Conservation (phyloP, 2,113 vertebrate genomes). For the Galemys pyrenaicus region DNA sequence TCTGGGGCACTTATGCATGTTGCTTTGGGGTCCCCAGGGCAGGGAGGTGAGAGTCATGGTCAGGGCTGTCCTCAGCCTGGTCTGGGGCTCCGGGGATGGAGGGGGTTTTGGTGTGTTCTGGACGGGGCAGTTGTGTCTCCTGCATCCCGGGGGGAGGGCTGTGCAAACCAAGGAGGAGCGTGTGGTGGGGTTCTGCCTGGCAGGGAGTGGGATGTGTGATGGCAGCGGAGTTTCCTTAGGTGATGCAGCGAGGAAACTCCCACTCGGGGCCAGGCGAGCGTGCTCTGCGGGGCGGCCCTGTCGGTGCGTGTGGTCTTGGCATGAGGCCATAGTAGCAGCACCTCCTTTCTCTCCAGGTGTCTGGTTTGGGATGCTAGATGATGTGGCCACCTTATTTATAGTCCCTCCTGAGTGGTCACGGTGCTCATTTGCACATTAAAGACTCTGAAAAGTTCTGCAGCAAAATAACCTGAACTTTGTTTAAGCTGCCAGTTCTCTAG, state of each 20-base stretch:
- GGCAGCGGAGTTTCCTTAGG: neutral
- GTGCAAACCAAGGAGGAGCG: neutral
- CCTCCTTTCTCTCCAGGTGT: neutral
- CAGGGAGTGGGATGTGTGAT: neutral
- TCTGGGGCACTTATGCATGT: neutral
- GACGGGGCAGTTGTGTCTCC: neutral
- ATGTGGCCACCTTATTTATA: neutral
- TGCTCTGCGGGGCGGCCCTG: neutral
- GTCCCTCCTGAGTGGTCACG: neutral
- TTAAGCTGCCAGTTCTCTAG: neutral
- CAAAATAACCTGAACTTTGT: neutral
- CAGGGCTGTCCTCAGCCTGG: neutral
- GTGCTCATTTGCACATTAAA: neutral
- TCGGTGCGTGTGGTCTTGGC: neutral
- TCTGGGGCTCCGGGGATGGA: neutral
- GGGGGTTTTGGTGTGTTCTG: neutral
- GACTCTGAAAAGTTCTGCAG: neutral
- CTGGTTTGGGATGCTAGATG: neutral
- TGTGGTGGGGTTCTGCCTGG: neutral
- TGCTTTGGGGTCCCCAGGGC: neutral
- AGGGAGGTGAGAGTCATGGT: neutral
- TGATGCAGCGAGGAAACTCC: neutral
- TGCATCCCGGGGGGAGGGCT: neutral
- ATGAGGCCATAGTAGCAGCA: neutral
- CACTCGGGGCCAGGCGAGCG: no score